Base-by-base conservation (phyloP, 2,888 invertebrate species). In the Pseudococcus longispinus region DNA sequence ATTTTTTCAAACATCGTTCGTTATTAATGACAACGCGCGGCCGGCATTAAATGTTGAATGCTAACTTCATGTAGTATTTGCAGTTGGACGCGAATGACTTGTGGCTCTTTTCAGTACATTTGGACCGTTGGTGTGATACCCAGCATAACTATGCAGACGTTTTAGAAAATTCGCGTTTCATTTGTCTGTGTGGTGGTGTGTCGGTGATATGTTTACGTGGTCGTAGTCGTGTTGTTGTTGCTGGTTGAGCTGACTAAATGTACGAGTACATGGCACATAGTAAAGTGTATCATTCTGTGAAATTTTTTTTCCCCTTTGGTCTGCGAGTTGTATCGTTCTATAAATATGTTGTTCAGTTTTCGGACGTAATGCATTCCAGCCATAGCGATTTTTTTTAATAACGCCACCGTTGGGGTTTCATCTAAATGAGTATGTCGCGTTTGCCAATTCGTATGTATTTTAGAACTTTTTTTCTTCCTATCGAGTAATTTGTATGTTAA, bases 361-460 rank as follows among this genome's bases (percentile, higher is more conserved):
- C n/a, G 85, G 26, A 26, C 65, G 85, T 65, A 42, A 85, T 85
- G 60, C 65, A 60, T 85, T 85, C 85, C 85, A 85, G 85, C 23
- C 26, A 80, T 70, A 70, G 70, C 26, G 42, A 85, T 23, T 85
- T 65, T 70, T 84, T 85, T 85, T 60, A 60, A 42, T 55, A 51
- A 80, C 77, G 44, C 37, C 37, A 37, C 37, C 37, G 70, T 51
- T 80, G 32, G 46, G 51, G 46, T 77, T 55, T 86, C 80, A 55
- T 80, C 20, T 46, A 46, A 77, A 86, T 65, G 32, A 86, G 46
- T 86, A 77, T 77, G 46, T 86, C 55, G 55, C 80, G 77, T 74
- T 77, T 86, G 86, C 86, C 86, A 86, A 80, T 77, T 77, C 86
- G 86, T 86, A 86, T 77, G 77, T 80, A 80, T 37, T 20, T 51